A percentile compares a stretch with the other conserved stretches of the same genome.
Conservation (phyloP, 2,797 vertebrate species). For the Mormyrus hasselquistii region DNA sequence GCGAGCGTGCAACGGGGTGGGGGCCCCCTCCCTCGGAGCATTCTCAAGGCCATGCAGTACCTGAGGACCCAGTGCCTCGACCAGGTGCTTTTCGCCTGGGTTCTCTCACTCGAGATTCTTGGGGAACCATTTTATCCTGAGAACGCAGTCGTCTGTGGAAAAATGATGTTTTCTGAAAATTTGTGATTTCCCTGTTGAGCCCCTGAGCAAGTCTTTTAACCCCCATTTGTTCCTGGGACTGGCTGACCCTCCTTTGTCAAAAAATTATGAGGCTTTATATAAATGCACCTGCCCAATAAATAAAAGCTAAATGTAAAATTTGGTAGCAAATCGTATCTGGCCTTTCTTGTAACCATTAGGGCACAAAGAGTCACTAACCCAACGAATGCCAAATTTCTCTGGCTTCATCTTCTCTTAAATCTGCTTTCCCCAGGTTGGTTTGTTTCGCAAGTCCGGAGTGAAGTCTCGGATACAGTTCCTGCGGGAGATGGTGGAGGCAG, state of each 20-base stretch:
- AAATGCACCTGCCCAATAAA: neutral
- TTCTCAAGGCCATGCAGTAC: constrained; percentile 73
- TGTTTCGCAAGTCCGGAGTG: constrained; percentile 80
- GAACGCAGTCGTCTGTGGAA: neutral
- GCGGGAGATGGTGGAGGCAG: constrained; percentile 74
- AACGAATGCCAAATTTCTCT: neutral
- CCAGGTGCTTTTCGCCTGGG: constrained; percentile 58
- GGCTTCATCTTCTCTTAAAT: neutral
- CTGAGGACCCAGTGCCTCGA: constrained; percentile 70
- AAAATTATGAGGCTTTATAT: neutral
- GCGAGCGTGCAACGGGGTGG: constrained; percentile 66
- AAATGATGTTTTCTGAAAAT: neutral
- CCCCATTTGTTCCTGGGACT: neutral
- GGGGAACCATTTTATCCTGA: neutral
- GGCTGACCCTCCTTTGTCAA: neutral
- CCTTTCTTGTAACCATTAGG: neutral
- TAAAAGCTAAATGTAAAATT: neutral
- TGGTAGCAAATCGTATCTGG: neutral
- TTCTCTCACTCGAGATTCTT: neutral
- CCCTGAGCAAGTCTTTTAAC: neutral
- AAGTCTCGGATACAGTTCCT: constrained; percentile 79
- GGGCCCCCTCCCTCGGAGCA: constrained; percentile 68
- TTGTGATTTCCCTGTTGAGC: neutral
- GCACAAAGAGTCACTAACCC: neutral
- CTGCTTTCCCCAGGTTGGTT: constrained; percentile 64